Evolutionary conservation across 1,140 invertebrate species (phyloP).

Genomic region (Mya arenaria): DNA sequence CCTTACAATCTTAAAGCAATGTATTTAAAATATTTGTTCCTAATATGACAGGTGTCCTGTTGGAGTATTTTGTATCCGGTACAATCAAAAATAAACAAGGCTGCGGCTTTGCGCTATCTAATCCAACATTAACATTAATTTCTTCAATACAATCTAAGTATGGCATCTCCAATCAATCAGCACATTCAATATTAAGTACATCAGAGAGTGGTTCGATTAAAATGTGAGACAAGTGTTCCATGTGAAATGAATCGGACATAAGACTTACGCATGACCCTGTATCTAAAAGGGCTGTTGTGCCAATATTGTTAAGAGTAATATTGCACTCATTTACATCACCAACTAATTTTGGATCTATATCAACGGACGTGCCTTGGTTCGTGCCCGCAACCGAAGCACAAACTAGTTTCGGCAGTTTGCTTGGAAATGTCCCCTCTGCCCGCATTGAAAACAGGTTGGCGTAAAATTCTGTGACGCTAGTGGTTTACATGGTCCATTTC

Average conservation of each 20-base stretch:
- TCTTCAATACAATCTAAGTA: no score
- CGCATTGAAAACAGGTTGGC: conserved; percentile 13
- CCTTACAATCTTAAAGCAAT: no score
- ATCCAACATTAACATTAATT: no score
- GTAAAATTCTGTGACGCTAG: background rate
- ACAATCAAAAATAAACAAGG: no score
- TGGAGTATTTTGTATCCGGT: no score
- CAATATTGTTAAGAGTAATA: background rate
- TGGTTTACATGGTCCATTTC: background rate
- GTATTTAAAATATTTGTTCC: no score
- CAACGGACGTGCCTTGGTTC: background rate
- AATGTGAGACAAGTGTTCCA: no score
- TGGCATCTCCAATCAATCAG: no score
- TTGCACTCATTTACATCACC: background rate
- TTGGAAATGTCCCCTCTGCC: background rate
- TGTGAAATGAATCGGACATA: background rate
- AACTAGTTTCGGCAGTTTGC: conserved; percentile 12
- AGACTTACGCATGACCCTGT: background rate
- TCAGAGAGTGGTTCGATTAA: no score
- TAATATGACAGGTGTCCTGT: no score
- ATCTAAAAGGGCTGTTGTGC: background rate
- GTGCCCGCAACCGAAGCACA: background rate
- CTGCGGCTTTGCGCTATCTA: no score
- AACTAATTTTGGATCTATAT: conserved; percentile 11
- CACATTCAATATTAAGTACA: no score